Percentiles rank a stretch among this genome's conserved stretches.
These are phyloP conservation scores for Batillaria attramentaria DNA, from an alignment of 1,140 invertebrate genomes.

Conservation along the genomic window DNA sequence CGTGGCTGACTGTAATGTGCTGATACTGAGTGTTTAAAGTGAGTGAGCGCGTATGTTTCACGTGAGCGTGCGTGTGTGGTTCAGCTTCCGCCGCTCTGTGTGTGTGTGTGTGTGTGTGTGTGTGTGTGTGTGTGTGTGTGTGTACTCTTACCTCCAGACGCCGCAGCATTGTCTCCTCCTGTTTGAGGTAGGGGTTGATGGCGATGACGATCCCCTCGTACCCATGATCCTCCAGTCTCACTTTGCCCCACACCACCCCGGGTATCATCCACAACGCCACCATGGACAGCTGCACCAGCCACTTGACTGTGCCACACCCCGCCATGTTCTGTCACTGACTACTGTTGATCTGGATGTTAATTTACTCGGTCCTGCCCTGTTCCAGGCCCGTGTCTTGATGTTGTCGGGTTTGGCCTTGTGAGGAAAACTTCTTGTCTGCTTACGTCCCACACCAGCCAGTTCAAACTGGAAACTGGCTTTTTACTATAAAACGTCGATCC, in stretches of 20 bases:
- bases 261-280: background rate
- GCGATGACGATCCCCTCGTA: slow-evolving; percentile 44
- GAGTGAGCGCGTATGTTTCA: slow-evolving; percentile 1
- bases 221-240: slow-evolving; percentile 38
- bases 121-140: background rate
- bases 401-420: too few relatives aligned
- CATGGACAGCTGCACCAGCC: slow-evolving; percentile 10
- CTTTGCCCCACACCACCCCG: slow-evolving; percentile 23
- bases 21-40: too few relatives aligned
- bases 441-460: too few relatives aligned
- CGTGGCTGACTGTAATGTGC: too few relatives aligned
- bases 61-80: background rate
- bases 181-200: slow-evolving; percentile 38
- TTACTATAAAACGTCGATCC: too few relatives aligned
- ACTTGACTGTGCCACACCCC: too few relatives aligned
- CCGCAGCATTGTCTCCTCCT: slow-evolving; percentile 31
- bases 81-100: background rate
- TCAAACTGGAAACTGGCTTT: too few relatives aligned
- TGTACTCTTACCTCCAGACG: slow-evolving; percentile 41
- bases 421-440: too few relatives aligned
- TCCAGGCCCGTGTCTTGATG: too few relatives aligned
- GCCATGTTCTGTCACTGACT: too few relatives aligned
- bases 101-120: background rate
- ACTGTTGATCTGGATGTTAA: too few relatives aligned
- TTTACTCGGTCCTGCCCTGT: too few relatives aligned